Evolutionary conservation across 1,140 invertebrate species (phyloP).

Genomic region (Pollicipes pollicipes): DNA sequence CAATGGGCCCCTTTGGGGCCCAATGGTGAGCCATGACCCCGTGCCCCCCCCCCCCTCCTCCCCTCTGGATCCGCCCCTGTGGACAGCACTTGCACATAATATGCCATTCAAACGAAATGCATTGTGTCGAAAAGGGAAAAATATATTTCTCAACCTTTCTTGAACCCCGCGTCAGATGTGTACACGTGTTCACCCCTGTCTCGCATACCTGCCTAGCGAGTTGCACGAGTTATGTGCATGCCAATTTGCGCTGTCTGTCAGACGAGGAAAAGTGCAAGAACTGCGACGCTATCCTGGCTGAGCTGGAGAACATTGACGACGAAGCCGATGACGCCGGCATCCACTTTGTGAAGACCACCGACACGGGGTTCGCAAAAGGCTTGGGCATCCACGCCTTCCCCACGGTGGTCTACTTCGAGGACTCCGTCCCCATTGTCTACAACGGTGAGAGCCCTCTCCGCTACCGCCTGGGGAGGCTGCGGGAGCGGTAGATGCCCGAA

Average conservation of each 20-base stretch:
- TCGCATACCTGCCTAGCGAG: too few species aligned
- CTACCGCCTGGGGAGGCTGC: neutral
- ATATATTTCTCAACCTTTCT: too few species aligned
- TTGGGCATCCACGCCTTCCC: constrained; percentile 72
- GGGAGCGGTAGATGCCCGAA: neutral
- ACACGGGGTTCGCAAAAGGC: constrained; percentile 62
- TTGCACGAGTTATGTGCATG: too few species aligned
- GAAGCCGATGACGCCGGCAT: constrained; percentile 80
- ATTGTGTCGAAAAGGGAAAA: too few species aligned
- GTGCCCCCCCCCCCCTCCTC: too few species aligned
- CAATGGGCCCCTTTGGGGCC: too few species aligned
- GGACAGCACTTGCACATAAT: too few species aligned
- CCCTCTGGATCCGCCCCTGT: too few species aligned
- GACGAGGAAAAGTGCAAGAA: constrained; percentile 60
- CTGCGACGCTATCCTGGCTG: constrained; percentile 63
- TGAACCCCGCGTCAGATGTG: too few species aligned
- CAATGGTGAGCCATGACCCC: too few species aligned
- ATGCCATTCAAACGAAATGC: too few species aligned
- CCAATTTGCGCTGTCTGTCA: constrained; percentile 26
- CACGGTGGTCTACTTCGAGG: constrained; percentile 72
- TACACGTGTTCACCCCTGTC: too few species aligned
- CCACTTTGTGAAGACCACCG: constrained; percentile 84
- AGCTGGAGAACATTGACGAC: constrained; percentile 84
- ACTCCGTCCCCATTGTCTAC: constrained; percentile 80
- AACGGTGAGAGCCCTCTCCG: constrained; percentile 59